Percentiles rank a stretch among this genome's conserved stretches.
phyloP scores from a whole-genome alignment of 2,888 invertebrate species.

The Eubasilissa splendida region DNA sequence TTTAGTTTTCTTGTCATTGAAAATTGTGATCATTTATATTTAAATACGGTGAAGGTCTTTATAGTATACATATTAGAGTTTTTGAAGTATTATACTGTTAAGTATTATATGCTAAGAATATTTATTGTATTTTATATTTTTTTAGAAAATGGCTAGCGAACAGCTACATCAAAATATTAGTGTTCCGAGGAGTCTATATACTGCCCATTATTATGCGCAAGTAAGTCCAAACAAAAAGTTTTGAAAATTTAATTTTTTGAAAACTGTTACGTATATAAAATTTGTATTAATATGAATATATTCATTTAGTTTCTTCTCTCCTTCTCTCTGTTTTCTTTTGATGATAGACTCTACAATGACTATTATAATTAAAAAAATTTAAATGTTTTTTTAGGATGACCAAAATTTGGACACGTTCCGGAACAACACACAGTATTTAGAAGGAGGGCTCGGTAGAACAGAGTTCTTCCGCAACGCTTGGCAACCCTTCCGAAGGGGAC shows the following conservation, averaged over 20 bases:
- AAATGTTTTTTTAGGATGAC: slow-evolving; percentile 67
- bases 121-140: background rate
- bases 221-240: slow-evolving; percentile 60
- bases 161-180: slow-evolving; percentile 70
- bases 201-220: slow-evolving; percentile 77
- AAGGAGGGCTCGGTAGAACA: slow-evolving; percentile 72
- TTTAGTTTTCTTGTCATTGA: no score
- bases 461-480: slow-evolving; percentile 71
- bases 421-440: slow-evolving; percentile 73
- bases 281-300: no score
- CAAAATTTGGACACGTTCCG: slow-evolving; percentile 70
- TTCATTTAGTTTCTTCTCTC: no score
- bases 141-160: slow-evolving; percentile 68
- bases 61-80: background rate
- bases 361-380: no score
- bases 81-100: background rate
- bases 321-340: no score
- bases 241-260: no score
- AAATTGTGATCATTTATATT: background rate
- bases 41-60: background rate
- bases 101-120: background rate
- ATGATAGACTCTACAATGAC: no score
- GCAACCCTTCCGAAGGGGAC: slow-evolving; percentile 75
- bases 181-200: slow-evolving; percentile 77
- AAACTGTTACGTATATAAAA: no score